Base-by-base conservation (phyloP, 2,113 vertebrate genomes). In the Festucalex cinctus region DNA sequence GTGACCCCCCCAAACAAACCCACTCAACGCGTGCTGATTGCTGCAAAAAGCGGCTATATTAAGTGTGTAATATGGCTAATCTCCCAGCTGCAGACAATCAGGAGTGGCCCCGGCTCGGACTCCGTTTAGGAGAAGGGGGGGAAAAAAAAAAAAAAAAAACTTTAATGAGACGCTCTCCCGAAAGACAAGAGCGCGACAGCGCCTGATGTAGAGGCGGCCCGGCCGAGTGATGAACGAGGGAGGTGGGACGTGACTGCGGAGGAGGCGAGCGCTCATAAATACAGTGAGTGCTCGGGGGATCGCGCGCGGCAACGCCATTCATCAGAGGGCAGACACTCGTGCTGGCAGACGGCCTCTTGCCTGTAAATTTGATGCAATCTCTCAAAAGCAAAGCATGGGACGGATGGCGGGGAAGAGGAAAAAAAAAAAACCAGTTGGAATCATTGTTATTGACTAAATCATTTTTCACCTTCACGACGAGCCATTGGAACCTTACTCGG, bases 251-350 rank as follows among this genome's bases (percentile, higher is more conserved):
- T 46, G 56, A 71, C 64, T 63, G 71, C 58, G 70, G 67, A 69
- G 64, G 72, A 80, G 79, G 77, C 70, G 67, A 83, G 74, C 48
- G 57, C 22, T 58, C 64, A 73, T 85, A 88, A 85, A 88, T 85
- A 84, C 68, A 71, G 36, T 5, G 74, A 78, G 80, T 69, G 82
- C 74, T 84, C 73, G 36, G 57, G 16, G 43, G 16, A 72, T 63
- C 12, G 44, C 24, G 1, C 66, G 70, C 46, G 71, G 43, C 66
- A 69, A 73, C 51, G 48, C 49, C 63, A 78, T 85, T 77, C 66
- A 79, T 88, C 80, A 86, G 35, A 2, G 36, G 63, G 77, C 61
- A 71, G 64, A 67, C 70, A 84, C 61, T 75, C 83, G 78, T 71
- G 79, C 26, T 16, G 36, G 26, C 10, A 69, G 83, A 28, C 68